These are phyloP conservation scores for Drepanosiphum platanoidis DNA, from an alignment of 2,888 invertebrate genomes.

Conservation along the genomic window DNA sequence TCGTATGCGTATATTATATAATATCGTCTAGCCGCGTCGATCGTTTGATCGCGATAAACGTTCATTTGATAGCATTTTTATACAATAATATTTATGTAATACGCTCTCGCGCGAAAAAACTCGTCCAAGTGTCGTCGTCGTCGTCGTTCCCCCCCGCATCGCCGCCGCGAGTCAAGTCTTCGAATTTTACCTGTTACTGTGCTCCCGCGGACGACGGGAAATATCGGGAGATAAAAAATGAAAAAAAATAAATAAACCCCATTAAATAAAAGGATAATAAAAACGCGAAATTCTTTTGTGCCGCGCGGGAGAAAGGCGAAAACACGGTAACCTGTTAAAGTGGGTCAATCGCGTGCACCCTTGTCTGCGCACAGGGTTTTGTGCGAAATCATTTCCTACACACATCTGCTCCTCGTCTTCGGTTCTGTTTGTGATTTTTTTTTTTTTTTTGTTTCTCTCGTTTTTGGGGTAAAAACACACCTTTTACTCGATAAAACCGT, in stretches of 20 bases:
- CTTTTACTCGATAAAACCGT: constrained; percentile 42
- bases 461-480: constrained; percentile 54
- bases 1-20: not conserved
- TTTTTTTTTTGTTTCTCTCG: not conserved
- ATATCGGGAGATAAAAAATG: not conserved
- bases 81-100: no score
- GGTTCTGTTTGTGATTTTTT: not conserved
- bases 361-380: constrained; percentile 50
- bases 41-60: no score
- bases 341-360: constrained; percentile 61
- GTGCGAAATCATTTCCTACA: constrained; percentile 61
- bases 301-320: constrained; percentile 52
- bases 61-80: no score
- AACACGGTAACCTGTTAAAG: constrained; percentile 60
- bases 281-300: constrained; percentile 54
- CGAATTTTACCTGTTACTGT: constrained; percentile 46
- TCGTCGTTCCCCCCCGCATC: no score
- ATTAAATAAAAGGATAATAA: constrained; percentile 47
- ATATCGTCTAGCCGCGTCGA: no score
- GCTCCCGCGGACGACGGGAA: not conserved
- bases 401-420: constrained; percentile 44
- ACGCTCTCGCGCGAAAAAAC: no score
- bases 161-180: constrained; percentile 1
- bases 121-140: no score
- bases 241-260: not conserved